Evolutionary conservation across 2,888 invertebrate genomes (phyloP), one percentile per base, ranked within the genome.

Genomic region (Nebria salina): DNA sequence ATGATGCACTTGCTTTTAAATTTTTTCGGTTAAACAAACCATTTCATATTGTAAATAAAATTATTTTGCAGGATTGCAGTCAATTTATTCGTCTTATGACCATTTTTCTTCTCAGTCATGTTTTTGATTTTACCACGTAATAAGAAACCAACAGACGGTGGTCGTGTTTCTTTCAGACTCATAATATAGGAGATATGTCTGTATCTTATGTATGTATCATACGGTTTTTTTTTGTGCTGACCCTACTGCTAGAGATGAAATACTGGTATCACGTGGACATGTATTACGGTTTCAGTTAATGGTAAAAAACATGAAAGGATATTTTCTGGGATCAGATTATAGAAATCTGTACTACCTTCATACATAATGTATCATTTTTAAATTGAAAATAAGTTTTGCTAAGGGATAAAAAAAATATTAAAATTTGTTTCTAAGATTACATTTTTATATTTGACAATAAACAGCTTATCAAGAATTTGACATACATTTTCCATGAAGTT

Each of bases 181-280:
- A 54, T 8, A 54, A 54, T 54, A 13, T 54, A 5, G 54, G 54
- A 54, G 54, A 54, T 54, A 54, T 54, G 4, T 54, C 54, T 54
- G 54, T 8, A 11, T 13, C 8, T 54, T 13, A 2, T 54, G 54
- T 54, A 54, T 54, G 13, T 54, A 54, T 54, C 54, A 54, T 7
- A 54, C 7, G 54, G 4, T 54, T 54, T 54, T 13, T 54, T 54
- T 54, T 54, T 54, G 54, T 54, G 54, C 26, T 26, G 20, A 20
- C 15, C 13, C 0, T 13, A 42, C 68, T 25, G 43, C 42, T 43
- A n/a, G 15, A 3, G 15, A 77, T 77, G 66, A 68, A 77, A 77
- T 68, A 77, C 70, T 43, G 66, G 11, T 42, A 68, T 13, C 41
- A 76, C 68, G 76, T 76, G 68, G 66, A 26, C 68, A 76, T 68